A percentile compares a stretch with the other conserved stretches of the same genome.
phyloP scores from a whole-genome alignment of 1,140 invertebrate genomes.

The Apolygus lucorum region DNA sequence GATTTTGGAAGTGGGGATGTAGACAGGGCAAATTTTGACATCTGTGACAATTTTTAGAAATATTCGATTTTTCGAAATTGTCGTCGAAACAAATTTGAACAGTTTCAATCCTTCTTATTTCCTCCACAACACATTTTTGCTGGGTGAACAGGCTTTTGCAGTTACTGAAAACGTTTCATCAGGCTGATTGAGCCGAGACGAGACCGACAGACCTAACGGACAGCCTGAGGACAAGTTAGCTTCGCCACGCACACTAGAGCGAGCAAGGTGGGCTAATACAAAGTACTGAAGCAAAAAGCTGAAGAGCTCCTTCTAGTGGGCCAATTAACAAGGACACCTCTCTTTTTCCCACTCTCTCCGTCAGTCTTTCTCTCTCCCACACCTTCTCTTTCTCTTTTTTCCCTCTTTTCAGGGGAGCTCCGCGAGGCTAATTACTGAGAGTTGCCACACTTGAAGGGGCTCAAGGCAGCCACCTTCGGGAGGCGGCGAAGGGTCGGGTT shows the following conservation, averaged over 20 bases:
- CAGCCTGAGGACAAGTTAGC: not conserved
- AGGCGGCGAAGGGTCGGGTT: not conserved
- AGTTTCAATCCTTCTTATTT: too few species aligned
- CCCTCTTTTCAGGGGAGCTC: not conserved
- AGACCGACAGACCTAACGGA: not conserved
- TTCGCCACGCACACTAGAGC: too few species aligned
- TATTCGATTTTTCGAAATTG: too few species aligned
- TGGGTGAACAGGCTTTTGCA: too few species aligned
- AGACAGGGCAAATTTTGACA: too few species aligned
- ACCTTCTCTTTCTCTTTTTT: constrained; percentile 16
- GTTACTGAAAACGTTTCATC: not conserved
- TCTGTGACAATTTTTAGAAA: too few species aligned
- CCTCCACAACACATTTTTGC: too few species aligned
- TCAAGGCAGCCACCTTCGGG: not conserved
- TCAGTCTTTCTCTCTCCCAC: constrained; percentile 26
- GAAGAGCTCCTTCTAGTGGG: constrained; percentile 6
- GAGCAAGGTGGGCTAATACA: not conserved
- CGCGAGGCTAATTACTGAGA: constrained; percentile 23
- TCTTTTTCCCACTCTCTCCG: constrained; percentile 16
- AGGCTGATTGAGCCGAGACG: not conserved
- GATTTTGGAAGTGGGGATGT: too few species aligned
- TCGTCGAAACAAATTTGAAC: too few species aligned
- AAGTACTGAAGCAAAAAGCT: constrained; percentile 4
- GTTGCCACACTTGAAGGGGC: constrained; percentile 13
- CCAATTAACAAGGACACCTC: constrained; percentile 18